Conservation (phyloP, 2,888 invertebrate genomes). For the Drosophila colorata region DNA sequence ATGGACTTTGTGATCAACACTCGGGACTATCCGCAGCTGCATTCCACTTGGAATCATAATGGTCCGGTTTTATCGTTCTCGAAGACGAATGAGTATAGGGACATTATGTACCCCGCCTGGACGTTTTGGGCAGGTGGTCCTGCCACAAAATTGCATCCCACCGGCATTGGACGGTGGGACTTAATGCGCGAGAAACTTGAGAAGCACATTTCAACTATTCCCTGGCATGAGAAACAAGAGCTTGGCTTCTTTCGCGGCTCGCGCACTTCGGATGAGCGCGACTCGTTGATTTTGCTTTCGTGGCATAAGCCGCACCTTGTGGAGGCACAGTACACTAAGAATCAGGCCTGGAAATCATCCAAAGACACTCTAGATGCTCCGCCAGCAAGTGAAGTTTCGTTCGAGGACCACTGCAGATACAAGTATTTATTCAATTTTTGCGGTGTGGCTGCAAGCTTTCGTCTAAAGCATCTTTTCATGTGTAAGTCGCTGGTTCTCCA, state of each 20-base stretch:
- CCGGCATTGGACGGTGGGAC: conserved; percentile 98
- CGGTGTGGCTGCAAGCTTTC: conserved; percentile 98
- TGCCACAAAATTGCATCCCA: conserved; percentile 96
- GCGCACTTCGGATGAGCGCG: conserved; percentile 95
- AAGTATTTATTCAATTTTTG: conserved; percentile 98
- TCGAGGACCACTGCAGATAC: conserved; percentile 96
- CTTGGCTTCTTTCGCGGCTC: conserved; percentile 97
- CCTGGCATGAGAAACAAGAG: conserved; percentile 91
- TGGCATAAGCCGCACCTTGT: conserved; percentile 90
- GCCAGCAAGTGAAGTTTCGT: conserved; percentile 94
- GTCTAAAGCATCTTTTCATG: conserved; percentile 97
- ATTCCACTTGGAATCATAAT: conserved; percentile 42
- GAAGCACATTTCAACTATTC: conserved; percentile 87
- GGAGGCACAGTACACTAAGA: conserved; percentile 98
- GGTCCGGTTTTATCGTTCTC: conserved; percentile 97
- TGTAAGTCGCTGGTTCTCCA: conserved; percentile 97
- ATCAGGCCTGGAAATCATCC: conserved; percentile 99
- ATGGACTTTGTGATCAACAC: conserved; percentile 95
- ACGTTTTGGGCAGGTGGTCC: conserved; percentile 99
- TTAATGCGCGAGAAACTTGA: conserved; percentile 90
- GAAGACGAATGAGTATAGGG: conserved; percentile 92
- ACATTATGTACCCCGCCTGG: conserved; percentile 98
- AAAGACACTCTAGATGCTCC: conserved; percentile 94
- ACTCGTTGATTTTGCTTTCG: conserved; percentile 93
- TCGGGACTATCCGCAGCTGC: conserved; percentile 96